Conservation (phyloP, 2,888 invertebrate species). For the Amiota communis region DNA sequence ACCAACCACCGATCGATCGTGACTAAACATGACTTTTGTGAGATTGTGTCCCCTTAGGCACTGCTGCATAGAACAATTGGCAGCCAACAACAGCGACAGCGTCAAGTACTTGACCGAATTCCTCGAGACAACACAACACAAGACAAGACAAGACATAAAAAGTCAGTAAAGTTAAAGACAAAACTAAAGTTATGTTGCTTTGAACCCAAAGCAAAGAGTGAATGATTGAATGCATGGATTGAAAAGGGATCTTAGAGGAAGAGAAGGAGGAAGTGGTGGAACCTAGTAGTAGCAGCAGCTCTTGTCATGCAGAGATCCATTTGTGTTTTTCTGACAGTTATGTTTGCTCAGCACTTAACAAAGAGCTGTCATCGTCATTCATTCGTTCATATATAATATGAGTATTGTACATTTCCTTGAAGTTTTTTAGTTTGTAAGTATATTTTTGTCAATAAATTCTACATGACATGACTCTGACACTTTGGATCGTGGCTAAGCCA, state of each 20-base stretch:
- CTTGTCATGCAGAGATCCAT: neutral
- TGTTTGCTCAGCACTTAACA: constrained; percentile 1
- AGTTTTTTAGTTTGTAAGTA: neutral
- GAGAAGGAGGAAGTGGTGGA: too few species aligned
- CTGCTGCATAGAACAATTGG: constrained; percentile 7
- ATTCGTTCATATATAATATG: neutral
- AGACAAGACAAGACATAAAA: constrained; percentile 16
- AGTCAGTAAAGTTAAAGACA: too few species aligned
- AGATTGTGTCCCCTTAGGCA: neutral
- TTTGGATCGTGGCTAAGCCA: constrained; percentile 2
- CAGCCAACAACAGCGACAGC: constrained; percentile 39
- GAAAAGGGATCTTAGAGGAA: neutral
- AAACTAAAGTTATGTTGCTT: neutral
- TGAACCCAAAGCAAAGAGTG: neutral
- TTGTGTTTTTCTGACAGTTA: constrained; percentile 5
- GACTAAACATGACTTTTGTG: neutral
- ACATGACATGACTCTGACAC: constrained; percentile 5
- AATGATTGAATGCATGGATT: too few species aligned
- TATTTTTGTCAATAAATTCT: constrained; percentile 10
- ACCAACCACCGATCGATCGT: neutral
- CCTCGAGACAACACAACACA: constrained; percentile 41
- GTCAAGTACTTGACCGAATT: constrained; percentile 67
- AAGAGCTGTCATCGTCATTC: neutral
- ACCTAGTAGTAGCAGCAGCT: neutral
- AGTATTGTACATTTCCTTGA: neutral